Conservation (phyloP, 2,888 invertebrate species). For the Epistrophe grossulariae region DNA sequence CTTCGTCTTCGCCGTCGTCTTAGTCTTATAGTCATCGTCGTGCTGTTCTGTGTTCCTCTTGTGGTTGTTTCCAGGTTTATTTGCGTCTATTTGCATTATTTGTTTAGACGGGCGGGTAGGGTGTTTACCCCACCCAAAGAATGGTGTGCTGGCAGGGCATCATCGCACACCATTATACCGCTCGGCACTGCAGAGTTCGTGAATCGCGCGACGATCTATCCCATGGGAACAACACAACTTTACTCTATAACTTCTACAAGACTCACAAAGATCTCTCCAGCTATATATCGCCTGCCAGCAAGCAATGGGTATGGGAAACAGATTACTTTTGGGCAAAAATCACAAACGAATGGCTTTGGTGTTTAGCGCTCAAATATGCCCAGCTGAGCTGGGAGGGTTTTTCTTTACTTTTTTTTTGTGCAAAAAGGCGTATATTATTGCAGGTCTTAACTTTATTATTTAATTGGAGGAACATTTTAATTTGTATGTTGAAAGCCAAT, state of each 20-base stretch:
- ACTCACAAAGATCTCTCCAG: constrained; percentile 20
- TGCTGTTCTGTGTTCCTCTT: constrained; percentile 35
- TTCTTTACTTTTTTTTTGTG: not conserved
- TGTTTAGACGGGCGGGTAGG: constrained; percentile 65
- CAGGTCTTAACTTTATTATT: constrained; percentile 44
- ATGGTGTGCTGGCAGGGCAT: constrained; percentile 49
- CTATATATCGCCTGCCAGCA: not conserved
- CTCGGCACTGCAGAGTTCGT: constrained; percentile 49
- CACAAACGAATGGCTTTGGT: constrained; percentile 58
- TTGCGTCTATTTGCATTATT: constrained; percentile 76
- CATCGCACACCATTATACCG: constrained; percentile 23
- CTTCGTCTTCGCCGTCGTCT: not conserved
- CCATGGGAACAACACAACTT: constrained; percentile 74
- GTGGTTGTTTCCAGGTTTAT: constrained; percentile 65
- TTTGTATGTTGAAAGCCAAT: not conserved
- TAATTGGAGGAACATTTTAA: constrained; percentile 17
- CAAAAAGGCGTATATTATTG: not conserved
- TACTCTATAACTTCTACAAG: constrained; percentile 32
- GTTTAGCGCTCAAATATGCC: constrained; percentile 56
- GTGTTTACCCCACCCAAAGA: constrained; percentile 70
- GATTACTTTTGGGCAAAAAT: constrained; percentile 61
- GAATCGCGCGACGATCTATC: constrained; percentile 70
- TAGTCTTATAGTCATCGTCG: constrained; percentile 47
- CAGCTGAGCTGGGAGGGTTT: constrained; percentile 18
- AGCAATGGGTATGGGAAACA: constrained; percentile 65